Percentiles rank a stretch among this genome's conserved stretches.
Evolutionary conservation across 2,113 vertebrate species (phyloP).

Genomic region (Zapus hudsonius): DNA sequence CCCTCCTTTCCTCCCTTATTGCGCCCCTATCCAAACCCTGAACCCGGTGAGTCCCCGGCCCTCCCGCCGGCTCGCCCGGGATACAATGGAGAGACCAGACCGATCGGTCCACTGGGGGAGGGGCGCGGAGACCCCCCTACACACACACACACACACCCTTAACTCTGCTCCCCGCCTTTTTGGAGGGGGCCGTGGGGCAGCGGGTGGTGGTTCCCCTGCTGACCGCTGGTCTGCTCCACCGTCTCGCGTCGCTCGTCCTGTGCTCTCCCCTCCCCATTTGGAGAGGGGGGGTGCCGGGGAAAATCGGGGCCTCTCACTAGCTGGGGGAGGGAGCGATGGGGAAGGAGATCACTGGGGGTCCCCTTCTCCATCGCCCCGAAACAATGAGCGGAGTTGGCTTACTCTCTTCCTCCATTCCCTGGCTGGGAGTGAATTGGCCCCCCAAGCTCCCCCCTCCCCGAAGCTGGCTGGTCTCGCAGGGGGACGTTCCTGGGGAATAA

Average conservation of each 20-base stretch:
- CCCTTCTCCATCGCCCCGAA: slow-evolving; percentile 31
- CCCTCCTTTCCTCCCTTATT: neutral
- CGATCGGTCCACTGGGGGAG: slow-evolving; percentile 72
- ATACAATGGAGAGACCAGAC: slow-evolving; percentile 71
- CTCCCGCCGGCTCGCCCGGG: slow-evolving; percentile 70
- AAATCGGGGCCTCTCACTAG: neutral
- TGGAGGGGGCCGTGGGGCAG: slow-evolving; percentile 23
- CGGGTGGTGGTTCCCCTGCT: neutral
- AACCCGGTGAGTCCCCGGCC: slow-evolving; percentile 60
- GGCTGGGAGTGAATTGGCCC: slow-evolving; percentile 1
- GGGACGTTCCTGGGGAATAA: neutral
- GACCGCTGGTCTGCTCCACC: neutral
- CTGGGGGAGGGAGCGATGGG: neutral
- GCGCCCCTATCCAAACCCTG: slow-evolving; percentile 40
- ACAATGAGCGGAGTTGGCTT: slow-evolving; percentile 67
- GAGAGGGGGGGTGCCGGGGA: neutral
- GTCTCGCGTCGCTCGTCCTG: neutral
- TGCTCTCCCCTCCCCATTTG: slow-evolving; percentile 38
- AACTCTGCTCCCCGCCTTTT: slow-evolving; percentile 60
- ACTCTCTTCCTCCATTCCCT: neutral
- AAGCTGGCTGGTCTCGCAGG: neutral
- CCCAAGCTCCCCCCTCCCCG: slow-evolving; percentile 1
- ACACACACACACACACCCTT: no score
- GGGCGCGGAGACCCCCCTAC: slow-evolving; percentile 33
- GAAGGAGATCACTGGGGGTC: slow-evolving; percentile 41